These are phyloP conservation scores for Etheostoma spectabile DNA, from an alignment of 2,113 vertebrate species.

Conservation along the genomic window DNA sequence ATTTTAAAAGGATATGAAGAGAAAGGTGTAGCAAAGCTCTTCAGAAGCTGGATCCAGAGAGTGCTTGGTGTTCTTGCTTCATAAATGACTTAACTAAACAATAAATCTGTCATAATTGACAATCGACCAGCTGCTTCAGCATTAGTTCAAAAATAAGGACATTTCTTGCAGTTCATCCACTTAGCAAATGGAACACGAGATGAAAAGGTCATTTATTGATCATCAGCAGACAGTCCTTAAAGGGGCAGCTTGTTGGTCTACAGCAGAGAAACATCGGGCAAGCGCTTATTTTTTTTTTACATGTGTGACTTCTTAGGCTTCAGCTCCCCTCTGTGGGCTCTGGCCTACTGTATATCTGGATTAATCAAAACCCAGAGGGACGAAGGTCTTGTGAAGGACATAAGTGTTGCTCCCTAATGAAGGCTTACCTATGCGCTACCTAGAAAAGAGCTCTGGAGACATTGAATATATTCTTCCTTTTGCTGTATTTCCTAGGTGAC, in stretches of 20 bases:
- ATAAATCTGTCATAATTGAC: neutral
- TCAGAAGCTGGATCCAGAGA: neutral
- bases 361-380: conserved; percentile 7
- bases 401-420: neutral
- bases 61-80: neutral
- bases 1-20: neutral
- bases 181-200: neutral
- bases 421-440: neutral
- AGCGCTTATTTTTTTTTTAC: neutral
- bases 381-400: conserved; percentile 6
- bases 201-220: conserved; percentile 15
- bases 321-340: conserved; percentile 16
- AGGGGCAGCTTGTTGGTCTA: neutral
- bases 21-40: neutral
- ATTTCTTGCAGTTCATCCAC: neutral
- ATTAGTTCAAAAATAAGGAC: no score
- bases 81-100: neutral
- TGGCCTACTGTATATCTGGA: neutral
- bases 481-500: neutral
- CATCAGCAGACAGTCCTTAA: conserved; percentile 6
- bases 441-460: neutral
- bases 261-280: conserved; percentile 2
- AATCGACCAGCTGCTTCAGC: neutral
- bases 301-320: conserved; percentile 6
- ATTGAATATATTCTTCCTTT: neutral